A percentile compares a stretch with the other conserved stretches of the same genome.
Evolutionary conservation across 2,888 invertebrate genomes (phyloP).

Genomic region (Adela reaumurella): DNA sequence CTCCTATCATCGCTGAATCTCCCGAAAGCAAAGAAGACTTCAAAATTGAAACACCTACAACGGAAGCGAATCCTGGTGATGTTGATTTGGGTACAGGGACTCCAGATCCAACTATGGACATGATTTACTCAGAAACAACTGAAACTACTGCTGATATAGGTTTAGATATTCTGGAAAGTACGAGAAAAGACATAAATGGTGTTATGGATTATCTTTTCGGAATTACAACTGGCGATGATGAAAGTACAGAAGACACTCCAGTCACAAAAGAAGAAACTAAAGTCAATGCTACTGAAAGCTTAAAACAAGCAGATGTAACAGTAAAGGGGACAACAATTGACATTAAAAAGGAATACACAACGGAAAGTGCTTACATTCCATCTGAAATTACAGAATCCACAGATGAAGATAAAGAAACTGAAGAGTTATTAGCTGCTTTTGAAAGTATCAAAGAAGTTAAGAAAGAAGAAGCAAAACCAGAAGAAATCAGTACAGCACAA

Average conservation of each 20-base stretch:
- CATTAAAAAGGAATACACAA: conserved; percentile 21
- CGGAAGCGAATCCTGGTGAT: conserved; percentile 25
- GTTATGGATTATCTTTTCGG: conserved; percentile 46
- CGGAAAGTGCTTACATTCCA: conserved; percentile 36
- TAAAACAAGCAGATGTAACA: conserved; percentile 14
- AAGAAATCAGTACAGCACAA: no score
- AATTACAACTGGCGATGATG: conserved; percentile 25
- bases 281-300: conserved; percentile 3
- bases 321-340: conserved; percentile 15
- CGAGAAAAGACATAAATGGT: conserved; percentile 25
- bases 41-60: conserved; percentile 17
- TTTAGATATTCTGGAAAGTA: no score
- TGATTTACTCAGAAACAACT: conserved; percentile 29
- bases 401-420: conserved; percentile 15
- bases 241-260: conserved; percentile 11
- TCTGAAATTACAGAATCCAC: conserved; percentile 34
- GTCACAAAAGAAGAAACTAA: conserved; percentile 12
- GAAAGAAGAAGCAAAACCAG: background rate
- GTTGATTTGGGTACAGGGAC: conserved; percentile 39
- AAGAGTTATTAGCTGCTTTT: conserved; percentile 3
- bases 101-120: conserved; percentile 34
- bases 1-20: no score
- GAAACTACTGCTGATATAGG: conserved; percentile 22
- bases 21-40: conserved; percentile 12
- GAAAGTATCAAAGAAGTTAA: conserved; percentile 4